These are phyloP conservation scores for Idris sp. DNA, from an alignment of 1,140 invertebrate species.

Conservation along the genomic window DNA sequence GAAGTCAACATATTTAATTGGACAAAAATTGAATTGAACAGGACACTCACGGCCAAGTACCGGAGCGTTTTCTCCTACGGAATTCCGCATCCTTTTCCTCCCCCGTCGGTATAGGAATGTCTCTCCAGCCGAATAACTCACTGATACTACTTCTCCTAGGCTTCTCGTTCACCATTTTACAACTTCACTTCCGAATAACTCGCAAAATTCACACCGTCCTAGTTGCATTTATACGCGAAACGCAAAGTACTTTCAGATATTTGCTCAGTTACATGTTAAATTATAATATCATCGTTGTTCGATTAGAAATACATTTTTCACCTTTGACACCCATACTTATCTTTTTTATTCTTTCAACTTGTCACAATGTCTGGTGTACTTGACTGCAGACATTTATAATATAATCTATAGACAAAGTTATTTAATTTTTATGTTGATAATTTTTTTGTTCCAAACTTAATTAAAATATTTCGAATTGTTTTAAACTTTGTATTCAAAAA, in stretches of 20 bases:
- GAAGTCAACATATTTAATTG: no score
- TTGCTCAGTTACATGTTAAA: not conserved
- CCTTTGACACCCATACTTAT: not conserved
- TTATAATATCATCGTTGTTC: not conserved
- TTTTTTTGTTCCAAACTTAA: no score
- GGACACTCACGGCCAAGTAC: slow-evolving; percentile 71
- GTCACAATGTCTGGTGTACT: no score
- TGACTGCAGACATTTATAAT: no score
- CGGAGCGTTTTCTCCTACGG: slow-evolving; percentile 66
- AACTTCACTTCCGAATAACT: slow-evolving; percentile 26
- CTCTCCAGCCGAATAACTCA: slow-evolving; percentile 65
- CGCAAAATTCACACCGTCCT: slow-evolving; percentile 1
- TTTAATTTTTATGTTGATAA: no score
- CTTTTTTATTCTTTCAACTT: no score
- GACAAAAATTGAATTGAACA: no score
- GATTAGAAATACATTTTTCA: slow-evolving; percentile 5
- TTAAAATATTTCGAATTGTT: no score
- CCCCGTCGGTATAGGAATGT: slow-evolving; percentile 52
- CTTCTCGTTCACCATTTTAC: slow-evolving; percentile 64
- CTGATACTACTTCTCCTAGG: slow-evolving; percentile 64
- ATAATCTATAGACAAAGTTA: no score
- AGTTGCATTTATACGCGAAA: slow-evolving; percentile 6
- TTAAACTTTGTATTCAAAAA: no score
- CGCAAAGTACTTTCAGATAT: not conserved
- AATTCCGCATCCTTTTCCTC: slow-evolving; percentile 65